Evolutionary conservation across 2,888 invertebrate genomes (phyloP).

Genomic region (Linnaemya vulpina): DNA sequence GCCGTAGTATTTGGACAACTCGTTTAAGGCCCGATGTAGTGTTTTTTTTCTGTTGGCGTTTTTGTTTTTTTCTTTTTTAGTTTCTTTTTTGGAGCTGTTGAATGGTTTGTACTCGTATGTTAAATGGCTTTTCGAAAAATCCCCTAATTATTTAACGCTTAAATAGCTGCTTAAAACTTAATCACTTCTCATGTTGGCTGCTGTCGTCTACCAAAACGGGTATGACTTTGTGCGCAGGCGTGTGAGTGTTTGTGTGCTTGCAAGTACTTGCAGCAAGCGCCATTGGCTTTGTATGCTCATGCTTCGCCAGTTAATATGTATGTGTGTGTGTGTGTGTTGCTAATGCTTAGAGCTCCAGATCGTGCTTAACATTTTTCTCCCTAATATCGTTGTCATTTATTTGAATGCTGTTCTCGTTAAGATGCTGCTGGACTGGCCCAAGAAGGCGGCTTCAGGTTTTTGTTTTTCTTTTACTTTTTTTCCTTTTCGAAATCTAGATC

Average conservation of each 20-base stretch:
- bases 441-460: constrained; percentile 45
- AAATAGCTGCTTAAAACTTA: constrained; percentile 69
- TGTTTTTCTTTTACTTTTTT: constrained; percentile 11
- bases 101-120: background rate
- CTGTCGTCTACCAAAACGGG: constrained; percentile 3
- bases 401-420: constrained; percentile 47
- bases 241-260: background rate
- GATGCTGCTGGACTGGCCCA: constrained; percentile 12
- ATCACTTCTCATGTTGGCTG: constrained; percentile 59
- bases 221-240: background rate
- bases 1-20: constrained; percentile 1
- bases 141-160: constrained; percentile 72
- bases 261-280: constrained; percentile 57
- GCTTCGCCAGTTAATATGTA: background rate
- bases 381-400: constrained; percentile 67
- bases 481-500: constrained; percentile 77
- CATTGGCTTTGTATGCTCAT: constrained; percentile 53
- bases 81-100: background rate
- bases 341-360: constrained; percentile 49
- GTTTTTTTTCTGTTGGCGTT: background rate
- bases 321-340: background rate
- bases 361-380: constrained; percentile 67
- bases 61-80: background rate
- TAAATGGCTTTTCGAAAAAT: constrained; percentile 58
- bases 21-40: background rate